phyloP scores from a whole-genome alignment of 1,140 invertebrate genomes.

The Conus betulinus region DNA sequence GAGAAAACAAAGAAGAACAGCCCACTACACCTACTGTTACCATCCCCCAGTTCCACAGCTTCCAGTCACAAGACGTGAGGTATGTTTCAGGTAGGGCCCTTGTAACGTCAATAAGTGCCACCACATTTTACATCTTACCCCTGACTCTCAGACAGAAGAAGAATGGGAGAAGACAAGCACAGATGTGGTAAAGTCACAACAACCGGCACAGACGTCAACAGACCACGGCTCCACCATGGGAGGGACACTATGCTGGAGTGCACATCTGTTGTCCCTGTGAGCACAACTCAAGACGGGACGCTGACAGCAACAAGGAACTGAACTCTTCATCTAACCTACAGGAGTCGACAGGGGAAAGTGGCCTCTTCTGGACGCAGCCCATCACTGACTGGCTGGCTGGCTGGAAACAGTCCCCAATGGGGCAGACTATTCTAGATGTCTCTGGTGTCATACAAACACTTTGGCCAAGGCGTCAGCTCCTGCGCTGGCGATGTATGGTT shows the following conservation, averaged over 20 bases:
- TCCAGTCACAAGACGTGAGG: not conserved
- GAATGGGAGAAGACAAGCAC: not conserved
- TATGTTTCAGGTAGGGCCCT: not conserved
- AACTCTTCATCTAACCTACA: too few species aligned
- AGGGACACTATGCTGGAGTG: not conserved
- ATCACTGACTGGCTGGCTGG: not conserved
- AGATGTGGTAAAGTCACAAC: not conserved
- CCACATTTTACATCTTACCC: not conserved
- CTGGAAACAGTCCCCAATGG: not conserved
- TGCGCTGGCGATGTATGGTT: conserved; percentile 98
- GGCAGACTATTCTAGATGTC: conserved; percentile 29
- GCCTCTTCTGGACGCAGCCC: not conserved
- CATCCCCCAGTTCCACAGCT: not conserved
- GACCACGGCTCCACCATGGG: not conserved
- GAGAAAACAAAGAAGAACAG: not conserved
- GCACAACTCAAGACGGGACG: not conserved
- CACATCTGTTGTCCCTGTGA: not conserved
- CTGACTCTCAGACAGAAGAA: not conserved
- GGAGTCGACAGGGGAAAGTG: not conserved
- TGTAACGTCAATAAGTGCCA: not conserved
- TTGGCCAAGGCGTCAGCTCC: conserved; percentile 99
- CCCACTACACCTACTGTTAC: not conserved
- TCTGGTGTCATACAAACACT: conserved; percentile 83
- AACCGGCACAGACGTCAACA: not conserved
- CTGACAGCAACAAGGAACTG: not conserved